Evolutionary conservation across 1,140 invertebrate genomes (phyloP), one percentile per base, ranked within the genome.

Genomic region (Neuroterus valhalla): DNA sequence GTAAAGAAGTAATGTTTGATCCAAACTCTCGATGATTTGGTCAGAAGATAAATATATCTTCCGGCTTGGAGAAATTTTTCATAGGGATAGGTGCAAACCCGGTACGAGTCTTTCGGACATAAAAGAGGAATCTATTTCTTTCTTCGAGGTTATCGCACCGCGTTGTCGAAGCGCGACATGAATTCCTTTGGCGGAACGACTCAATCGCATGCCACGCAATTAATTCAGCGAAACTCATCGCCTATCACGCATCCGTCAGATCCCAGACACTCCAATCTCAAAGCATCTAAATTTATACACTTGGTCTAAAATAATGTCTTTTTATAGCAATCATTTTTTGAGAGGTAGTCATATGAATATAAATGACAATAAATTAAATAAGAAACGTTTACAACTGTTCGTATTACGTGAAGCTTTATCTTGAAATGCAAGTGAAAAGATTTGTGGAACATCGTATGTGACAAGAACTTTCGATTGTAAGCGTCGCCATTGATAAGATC

Each of bases 141-240:
- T 62, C 31, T 62, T 26, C 55, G 55, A 62, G 55, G 55, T 62
- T 62, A 62, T 62, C 55, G 55, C 55, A 62, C 55, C 31, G 55
- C 21, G 55, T 62, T 62, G 55, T 62, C 23, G 55, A 62, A 62
- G 55, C 26, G 55, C 55, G 55, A 62, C 55, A 79, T 76, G 77
- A 75, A 79, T 76, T 79, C 80, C 76, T 76, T 81, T 74, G 80
- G 73, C 78, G 78, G 76, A 71, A 79, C 80, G 76, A 77, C 80
- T 79, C 76, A 79, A 79, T 81, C 80, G 80, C 70, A 78, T 79
- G 78, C 74, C 80, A 75, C 62, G 78, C 78, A 79, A 81, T 79
- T 79, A 81, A 78, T 81, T 81, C 78, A 76, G 70, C 78, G 74
- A 81, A 81, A 78, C 74, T 78, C 76, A 76, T 79, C 78, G 74